Conservation (phyloP, 2,113 vertebrate species). For the Brevimyrus niger region DNA sequence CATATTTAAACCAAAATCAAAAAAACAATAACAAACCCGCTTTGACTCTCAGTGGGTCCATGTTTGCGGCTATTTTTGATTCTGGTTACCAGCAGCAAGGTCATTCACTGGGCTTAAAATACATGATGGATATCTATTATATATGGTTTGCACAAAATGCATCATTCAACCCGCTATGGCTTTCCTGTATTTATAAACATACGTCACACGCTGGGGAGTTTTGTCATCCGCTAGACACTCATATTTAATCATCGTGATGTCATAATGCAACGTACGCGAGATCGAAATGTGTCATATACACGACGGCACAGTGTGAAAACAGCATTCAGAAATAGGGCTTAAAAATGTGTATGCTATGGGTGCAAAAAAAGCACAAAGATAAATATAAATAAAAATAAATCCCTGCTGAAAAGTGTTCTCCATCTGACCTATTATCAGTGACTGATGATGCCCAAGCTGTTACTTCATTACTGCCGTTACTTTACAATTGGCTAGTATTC, state of each 20-base stretch:
- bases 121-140: not conserved
- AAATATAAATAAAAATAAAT: not conserved
- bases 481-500: not conserved
- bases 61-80: not conserved
- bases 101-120: not conserved
- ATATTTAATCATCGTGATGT: not conserved
- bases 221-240: not conserved
- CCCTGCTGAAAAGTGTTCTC: not conserved
- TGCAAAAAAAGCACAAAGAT: not conserved
- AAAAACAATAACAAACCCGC: not conserved
- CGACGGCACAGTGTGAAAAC: not conserved
- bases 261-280: not conserved
- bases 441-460: not conserved
- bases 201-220: not conserved
- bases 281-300: not conserved
- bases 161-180: not conserved
- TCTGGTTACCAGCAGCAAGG: not conserved
- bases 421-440: not conserved
- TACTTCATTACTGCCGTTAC: not conserved
- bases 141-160: not conserved
- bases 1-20: not conserved
- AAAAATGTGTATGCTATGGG: not conserved
- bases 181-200: not conserved
- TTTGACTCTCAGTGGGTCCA: not conserved
- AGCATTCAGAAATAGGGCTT: not conserved